A percentile compares a stretch with the other conserved stretches of the same genome.
phyloP scores from a whole-genome alignment of 2,113 vertebrate genomes.

The Pantherophis guttatus region DNA sequence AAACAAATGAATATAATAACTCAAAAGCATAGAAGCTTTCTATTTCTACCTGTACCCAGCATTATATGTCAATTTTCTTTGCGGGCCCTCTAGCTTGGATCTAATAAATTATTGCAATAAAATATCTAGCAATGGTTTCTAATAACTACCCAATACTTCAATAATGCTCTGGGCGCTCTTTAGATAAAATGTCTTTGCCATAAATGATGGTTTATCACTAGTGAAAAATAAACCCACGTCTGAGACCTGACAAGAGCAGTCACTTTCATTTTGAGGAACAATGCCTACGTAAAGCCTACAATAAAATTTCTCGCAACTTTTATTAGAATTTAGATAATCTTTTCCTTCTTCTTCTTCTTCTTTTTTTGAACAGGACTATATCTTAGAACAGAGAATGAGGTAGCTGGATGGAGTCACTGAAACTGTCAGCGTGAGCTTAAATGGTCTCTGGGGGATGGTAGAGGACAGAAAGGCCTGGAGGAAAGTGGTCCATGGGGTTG shows the following conservation, averaged over 20 bases:
- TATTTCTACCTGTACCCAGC: background rate
- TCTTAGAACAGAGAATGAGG: background rate
- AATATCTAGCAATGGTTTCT: background rate
- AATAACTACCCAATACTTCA: background rate
- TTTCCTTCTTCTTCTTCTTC: background rate
- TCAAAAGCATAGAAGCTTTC: background rate
- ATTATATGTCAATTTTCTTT: background rate
- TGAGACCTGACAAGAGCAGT: background rate
- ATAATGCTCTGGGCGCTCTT: background rate
- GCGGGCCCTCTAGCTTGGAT: background rate
- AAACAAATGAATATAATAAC: background rate
- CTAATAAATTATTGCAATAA: slow-evolving; percentile 13
- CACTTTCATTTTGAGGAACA: background rate
- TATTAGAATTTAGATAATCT: background rate
- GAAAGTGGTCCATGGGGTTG: too few species aligned
- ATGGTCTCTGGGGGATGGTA: too few species aligned
- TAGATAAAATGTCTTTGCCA: background rate
- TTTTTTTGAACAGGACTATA: background rate
- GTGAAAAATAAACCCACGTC: background rate
- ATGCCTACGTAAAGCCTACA: accelerated
- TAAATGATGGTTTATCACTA: background rate
- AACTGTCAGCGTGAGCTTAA: too few species aligned
- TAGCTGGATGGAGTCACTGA: too few species aligned
- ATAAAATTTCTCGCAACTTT: background rate
- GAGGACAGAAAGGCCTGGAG: too few species aligned